These are phyloP conservation scores for Choloepus didactylus DNA, from an alignment of 2,797 vertebrate genomes.

Conservation along the genomic window DNA sequence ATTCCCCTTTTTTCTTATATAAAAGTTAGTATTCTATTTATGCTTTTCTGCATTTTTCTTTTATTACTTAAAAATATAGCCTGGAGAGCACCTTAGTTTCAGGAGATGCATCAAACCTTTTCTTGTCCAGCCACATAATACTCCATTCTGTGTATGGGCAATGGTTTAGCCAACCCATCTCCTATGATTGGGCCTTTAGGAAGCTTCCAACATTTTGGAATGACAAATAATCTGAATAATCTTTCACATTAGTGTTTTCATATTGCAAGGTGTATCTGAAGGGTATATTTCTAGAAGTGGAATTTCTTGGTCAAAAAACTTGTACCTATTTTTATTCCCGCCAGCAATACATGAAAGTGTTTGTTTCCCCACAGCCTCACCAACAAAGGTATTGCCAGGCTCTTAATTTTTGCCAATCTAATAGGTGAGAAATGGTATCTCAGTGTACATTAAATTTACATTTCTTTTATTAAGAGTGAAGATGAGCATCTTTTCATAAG, in stretches of 20 bases:
- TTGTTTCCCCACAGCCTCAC: not conserved
- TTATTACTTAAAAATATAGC: not conserved
- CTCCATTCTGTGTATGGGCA: not conserved
- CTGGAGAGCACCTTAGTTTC: not conserved
- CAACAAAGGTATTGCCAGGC: not conserved
- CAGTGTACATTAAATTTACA: not conserved
- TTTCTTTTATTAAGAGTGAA: not conserved
- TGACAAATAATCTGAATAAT: not conserved
- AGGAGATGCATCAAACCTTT: not conserved
- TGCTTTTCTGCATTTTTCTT: not conserved
- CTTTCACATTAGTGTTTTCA: not conserved
- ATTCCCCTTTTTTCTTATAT: not conserved
- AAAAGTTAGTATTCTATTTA: not conserved
- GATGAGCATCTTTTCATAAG: not conserved
- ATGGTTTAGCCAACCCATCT: not conserved
- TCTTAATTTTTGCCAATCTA: not conserved
- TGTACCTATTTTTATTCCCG: not conserved
- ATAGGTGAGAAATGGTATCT: not conserved
- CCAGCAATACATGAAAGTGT: not conserved
- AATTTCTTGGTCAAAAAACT: not conserved
- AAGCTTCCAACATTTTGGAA: constrained; percentile 14
- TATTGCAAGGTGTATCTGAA: not conserved
- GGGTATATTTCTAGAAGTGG: not conserved
- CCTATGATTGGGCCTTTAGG: not conserved
- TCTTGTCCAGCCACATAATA: not conserved